Base-by-base conservation (phyloP, 2,113 vertebrate genomes). In the Atractosteus spatula region DNA sequence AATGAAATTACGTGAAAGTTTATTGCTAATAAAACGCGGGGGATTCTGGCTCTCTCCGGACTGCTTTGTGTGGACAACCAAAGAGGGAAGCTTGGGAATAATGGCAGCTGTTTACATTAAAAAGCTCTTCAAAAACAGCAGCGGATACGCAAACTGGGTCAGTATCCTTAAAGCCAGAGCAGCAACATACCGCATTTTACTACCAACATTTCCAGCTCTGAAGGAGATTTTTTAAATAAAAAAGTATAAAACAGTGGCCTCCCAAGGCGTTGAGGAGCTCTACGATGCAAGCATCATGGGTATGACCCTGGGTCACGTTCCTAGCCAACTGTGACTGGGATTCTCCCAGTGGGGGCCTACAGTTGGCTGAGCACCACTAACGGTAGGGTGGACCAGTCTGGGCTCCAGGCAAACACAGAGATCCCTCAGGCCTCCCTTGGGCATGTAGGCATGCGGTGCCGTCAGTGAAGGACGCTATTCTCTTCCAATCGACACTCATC, bases 21-120 rank as follows among this genome's bases (percentile, higher is more conserved):
- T 62, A 72, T 64, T 71, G 64, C 43, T 68, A 70, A 70, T 59
- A 69, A 69, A 69, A 72, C n/a, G 41, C 55, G 81, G 81, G 78
- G 74, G 72, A 72, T 74, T 84, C 81, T 86, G 80, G 80, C 80
- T 80, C 71, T 88, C 82, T 86, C 88, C 84, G 78, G 84, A 74
- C 71, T 2, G 42, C 81, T 78, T 12, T 79, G 75, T 76, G 74
- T 69, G 67, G 56, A 73, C 7, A 45, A 57, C 6, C 41, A 43
- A n/a, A 69, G 4, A n/a, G 45, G 73, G 73, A 77, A 75, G 73
- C 51, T 62, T 77, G 68, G 16, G 56, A 67, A 83, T 83, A 89
- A 85, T 67, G 10, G 14, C 80, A 71, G 76, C 41, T 78, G 81
- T 87, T 84, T 86, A 80, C 77, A 74, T 83, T 79, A 75, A 71